Base-by-base conservation (phyloP, 2,113 vertebrate genomes). In the Fregetta grallaria region DNA sequence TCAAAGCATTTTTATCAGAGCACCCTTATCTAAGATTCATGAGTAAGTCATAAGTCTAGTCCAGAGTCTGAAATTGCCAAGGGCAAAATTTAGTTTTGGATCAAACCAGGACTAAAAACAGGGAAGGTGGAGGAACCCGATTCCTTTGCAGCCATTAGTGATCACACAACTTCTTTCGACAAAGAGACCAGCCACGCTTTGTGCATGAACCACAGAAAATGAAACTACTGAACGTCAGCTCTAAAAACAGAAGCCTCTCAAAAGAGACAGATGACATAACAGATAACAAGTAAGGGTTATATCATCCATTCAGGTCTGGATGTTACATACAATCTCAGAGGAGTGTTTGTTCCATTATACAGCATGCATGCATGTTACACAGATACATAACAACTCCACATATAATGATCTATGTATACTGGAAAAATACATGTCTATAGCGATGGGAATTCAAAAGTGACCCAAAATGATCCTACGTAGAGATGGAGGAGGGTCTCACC, bases 331-430 rank as follows among this genome's bases (percentile, higher is more conserved):
- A 66, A 7, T 42, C 68, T 63, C 29, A 79, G 55, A 94, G 29
- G 15, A 29, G 15, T 0, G 0, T 45, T 86, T 80, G 15, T 62
- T 62, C 32, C 27, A 7, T 36, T 47, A 30, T 5, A 58, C 10
- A 66, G 9, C 4, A 9, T 11, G 2, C 22, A 5, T 7, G 13
- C 1, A 0, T n/a, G n/a, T 79, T 47, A 73, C 30, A 49, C 18
- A 42, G 7, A 29, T 15, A 4, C 2, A 1, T 26, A 29, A 45
- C 17, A 92, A 26, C 36, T 74, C 29, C 53, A 34, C 14, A 8
- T 13, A 61, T 5, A 47, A 52, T 21, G 3, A 55, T 22, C 11
- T 17, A 25, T 7, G 10, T 8, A 66, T 12, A 40, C 29, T 38
- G 58, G 61, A 38, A 92, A 88, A 88, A 77, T 38, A 58, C 30